Evolutionary conservation across 64 coral and sea anemone genomes (phyloP).

Genomic region (Cladopsammia gracilis): DNA sequence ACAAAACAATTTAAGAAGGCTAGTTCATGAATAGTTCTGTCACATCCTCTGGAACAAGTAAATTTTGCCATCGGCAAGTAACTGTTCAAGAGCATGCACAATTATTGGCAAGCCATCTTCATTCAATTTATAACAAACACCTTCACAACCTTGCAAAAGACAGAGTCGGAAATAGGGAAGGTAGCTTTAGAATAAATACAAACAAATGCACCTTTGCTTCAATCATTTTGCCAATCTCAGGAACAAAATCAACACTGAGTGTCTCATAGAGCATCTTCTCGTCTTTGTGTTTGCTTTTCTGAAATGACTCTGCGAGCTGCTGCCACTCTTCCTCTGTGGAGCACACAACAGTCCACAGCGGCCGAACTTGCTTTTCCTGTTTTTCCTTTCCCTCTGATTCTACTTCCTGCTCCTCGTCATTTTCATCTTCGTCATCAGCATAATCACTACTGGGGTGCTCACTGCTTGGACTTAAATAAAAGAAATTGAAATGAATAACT

Average conservation of each 20-base stretch:
- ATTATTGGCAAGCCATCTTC: no score
- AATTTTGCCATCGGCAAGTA: no score
- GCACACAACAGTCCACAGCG: slow-evolving; percentile 84
- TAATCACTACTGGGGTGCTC: slow-evolving; percentile 77
- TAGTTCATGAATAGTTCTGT: no score
- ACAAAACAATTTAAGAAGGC: no score
- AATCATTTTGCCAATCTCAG: slow-evolving; percentile 96
- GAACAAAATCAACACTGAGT: slow-evolving; percentile 91
- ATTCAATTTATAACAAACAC: no score
- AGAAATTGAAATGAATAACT: no score
- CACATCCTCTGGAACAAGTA: no score
- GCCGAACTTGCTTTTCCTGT: slow-evolving; percentile 1
- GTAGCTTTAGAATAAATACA: not conserved
- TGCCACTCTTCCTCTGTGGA: slow-evolving; percentile 91
- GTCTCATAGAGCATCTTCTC: slow-evolving; percentile 95
- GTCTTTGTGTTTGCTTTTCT: slow-evolving; percentile 86
- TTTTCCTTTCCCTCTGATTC: slow-evolving; percentile 66
- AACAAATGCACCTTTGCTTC: slow-evolving; percentile 78
- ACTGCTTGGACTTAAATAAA: slow-evolving; percentile 53
- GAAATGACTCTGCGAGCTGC: slow-evolving; percentile 90
- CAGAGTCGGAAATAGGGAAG: no score
- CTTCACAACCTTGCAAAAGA: no score
- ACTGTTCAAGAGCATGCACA: no score
- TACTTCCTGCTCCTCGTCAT: slow-evolving; percentile 71
- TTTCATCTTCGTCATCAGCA: slow-evolving; percentile 67